Conservation (phyloP, 2,797 vertebrate genomes). For the Neosilurus hyrtlii region DNA sequence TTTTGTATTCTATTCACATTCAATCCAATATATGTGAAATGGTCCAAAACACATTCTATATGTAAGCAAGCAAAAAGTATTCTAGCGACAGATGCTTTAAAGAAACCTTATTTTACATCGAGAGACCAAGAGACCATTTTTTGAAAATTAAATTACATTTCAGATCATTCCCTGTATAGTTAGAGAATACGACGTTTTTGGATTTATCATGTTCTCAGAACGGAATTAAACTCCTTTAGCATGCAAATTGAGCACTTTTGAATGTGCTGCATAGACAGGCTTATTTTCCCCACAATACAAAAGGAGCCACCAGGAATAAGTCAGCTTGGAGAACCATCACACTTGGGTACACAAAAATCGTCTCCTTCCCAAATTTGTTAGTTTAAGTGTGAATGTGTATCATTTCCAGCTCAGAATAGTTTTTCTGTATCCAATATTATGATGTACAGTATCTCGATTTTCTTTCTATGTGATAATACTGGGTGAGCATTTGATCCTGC, state of each 20-base stretch:
- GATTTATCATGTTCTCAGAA: conserved; percentile 2
- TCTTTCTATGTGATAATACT: background rate
- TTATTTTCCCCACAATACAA: background rate
- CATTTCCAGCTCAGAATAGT: background rate
- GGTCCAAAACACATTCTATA: background rate
- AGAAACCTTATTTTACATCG: background rate
- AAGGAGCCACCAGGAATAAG: background rate
- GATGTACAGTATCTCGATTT: background rate
- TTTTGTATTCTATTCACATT: background rate
- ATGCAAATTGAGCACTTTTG: conserved; percentile 16
- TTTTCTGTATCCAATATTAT: background rate
- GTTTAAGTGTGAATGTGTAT: background rate
- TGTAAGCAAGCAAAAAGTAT: background rate
- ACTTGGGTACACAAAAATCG: background rate
- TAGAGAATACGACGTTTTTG: background rate
- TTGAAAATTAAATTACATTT: conserved; percentile 2
- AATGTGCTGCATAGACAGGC: conserved; percentile 5
- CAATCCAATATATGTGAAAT: background rate
- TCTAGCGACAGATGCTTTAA: background rate
- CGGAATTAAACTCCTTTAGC: conserved; percentile 24
- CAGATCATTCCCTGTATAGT: background rate
- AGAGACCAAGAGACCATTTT: background rate
- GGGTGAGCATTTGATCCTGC: background rate
- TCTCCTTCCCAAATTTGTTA: background rate
- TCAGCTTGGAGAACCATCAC: background rate